phyloP scores from a whole-genome alignment of 2,888 invertebrate genomes.

The Serrognathus titanus region DNA sequence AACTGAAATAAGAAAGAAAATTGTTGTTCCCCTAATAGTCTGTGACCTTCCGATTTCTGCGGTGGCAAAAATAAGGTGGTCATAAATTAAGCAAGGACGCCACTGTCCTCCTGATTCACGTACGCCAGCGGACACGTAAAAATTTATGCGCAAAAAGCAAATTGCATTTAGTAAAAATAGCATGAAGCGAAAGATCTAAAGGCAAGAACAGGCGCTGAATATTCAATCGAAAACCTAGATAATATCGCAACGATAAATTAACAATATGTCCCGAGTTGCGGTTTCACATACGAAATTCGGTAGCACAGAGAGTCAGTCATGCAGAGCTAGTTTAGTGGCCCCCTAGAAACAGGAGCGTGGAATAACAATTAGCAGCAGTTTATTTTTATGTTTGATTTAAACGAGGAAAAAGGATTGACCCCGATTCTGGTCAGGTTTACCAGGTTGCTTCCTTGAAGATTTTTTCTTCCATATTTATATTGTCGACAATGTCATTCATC shows the following conservation, averaged over 20 bases:
- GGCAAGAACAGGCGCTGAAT: constrained; percentile 14
- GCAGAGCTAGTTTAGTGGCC: neutral
- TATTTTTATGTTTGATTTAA: too few species aligned
- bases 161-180: neutral
- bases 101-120: too few species aligned
- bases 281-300: constrained; percentile 26
- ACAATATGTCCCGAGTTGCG: constrained; percentile 24
- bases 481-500: too few species aligned
- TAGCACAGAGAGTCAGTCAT: neutral
- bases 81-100: too few species aligned
- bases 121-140: neutral
- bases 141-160: neutral
- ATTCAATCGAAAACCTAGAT: constrained; percentile 18
- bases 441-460: too few species aligned
- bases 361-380: neutral
- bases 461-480: too few species aligned
- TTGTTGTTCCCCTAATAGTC: too few species aligned
- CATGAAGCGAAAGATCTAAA: neutral
- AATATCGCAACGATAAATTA: constrained; percentile 21
- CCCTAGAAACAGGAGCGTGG: neutral
- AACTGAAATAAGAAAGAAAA: too few species aligned
- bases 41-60: too few species aligned
- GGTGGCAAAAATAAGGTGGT: too few species aligned
- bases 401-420: too few species aligned
- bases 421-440: too few species aligned